A percentile compares a stretch with the other conserved stretches of the same genome.
phyloP scores from a whole-genome alignment of 2,113 vertebrate genomes.

The western clawed frog (Xenopus tropicalis) region UCB_Xtro_10.0 CM004444.2:158380501-158381000 shows the following conservation, averaged over 20 bases:
- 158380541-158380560: too few species aligned
- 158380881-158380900: too few species aligned
- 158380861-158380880: constrained; percentile 59
- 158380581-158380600: too few species aligned
- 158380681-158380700: constrained; percentile 73
- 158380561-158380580: too few species aligned
- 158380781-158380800: constrained; percentile 61
- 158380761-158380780: constrained; percentile 54
- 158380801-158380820: constrained; percentile 73
- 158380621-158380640: background rate
- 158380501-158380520: too few species aligned
- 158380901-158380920: too few species aligned
- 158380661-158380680: constrained; percentile 51
- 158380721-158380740: constrained; percentile 71
- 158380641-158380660: background rate
- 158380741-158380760: constrained; percentile 76
- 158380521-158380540: too few species aligned
- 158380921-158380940: too few species aligned
- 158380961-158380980: too few species aligned
- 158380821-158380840: constrained; percentile 59
- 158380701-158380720: constrained; percentile 64
- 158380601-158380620: too few species aligned
- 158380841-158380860: constrained; percentile 62
- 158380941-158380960: too few species aligned
- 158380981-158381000: too few species aligned